Percentiles rank a stretch among this genome's conserved stretches.
Evolutionary conservation across 2,797 vertebrate species (phyloP).

Genomic region (Eidolon dupreanum): DNA sequence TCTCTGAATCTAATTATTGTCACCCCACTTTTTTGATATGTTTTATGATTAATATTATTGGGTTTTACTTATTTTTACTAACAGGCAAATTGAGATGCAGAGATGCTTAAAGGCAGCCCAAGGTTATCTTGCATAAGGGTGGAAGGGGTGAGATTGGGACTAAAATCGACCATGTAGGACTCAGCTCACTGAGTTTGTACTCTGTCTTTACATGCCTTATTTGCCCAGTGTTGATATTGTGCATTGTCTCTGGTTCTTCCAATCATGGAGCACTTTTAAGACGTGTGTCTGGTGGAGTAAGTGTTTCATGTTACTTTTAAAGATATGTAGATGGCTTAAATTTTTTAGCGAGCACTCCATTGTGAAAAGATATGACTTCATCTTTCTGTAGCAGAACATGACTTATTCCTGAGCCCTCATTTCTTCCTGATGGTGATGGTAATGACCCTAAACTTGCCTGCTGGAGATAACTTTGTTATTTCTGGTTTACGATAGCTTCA

Average conservation of each 20-base stretch:
- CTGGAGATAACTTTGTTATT: background rate
- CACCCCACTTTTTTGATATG: background rate
- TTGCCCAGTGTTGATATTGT: background rate
- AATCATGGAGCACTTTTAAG: background rate
- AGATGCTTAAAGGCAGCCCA: background rate
- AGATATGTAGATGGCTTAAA: background rate
- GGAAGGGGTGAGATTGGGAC: background rate
- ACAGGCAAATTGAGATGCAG: background rate
- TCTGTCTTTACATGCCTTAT: background rate
- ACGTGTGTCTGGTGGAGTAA: background rate
- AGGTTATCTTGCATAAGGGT: background rate
- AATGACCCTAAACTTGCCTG: background rate
- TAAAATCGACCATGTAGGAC: background rate
- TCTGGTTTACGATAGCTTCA: background rate
- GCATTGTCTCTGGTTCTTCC: background rate
- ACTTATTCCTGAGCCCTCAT: background rate
- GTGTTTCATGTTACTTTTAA: background rate
- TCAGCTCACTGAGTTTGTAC: background rate
- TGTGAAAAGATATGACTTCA: background rate
- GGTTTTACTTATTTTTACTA: background rate
- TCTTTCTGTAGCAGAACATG: background rate
- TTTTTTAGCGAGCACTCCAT: background rate
- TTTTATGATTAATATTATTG: background rate
- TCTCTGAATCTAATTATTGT: constrained; percentile 33
- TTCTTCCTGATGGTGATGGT: background rate